Base-by-base conservation (phyloP, 2,797 vertebrate genomes). In the Epinephelus coioides region DNA sequence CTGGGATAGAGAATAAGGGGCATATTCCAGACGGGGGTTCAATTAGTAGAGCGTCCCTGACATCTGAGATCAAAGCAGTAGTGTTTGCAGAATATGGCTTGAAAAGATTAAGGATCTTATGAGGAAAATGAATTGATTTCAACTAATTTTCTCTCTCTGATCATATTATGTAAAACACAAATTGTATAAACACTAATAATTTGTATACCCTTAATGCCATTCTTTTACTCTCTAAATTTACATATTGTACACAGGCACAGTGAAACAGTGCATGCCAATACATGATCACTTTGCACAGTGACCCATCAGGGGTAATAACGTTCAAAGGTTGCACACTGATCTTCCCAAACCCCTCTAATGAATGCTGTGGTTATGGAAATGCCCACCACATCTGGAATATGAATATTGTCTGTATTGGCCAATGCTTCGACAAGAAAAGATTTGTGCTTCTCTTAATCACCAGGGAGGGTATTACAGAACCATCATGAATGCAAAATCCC, bases 371-470 rank as follows among this genome's bases (percentile, higher is more conserved):
- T 73, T 49, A 80, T 74, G 71, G 27, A 78, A 74, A 78, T 60
- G 51, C 25, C n/a, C 51, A 55, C 54, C 59, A 67, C 69, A 61
- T 61, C 65, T 47, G 61, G n/a, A 43, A 73, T 62, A n/a, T 55
- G 27, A 78, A 79, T 53, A 72, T 11, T 19, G 27, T 15, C 65
- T n/a, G 51, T 53, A 67, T 38, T 62, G 50, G 46, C 53, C 64
- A 30, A 54, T 3, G 44, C 56, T 70, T 78, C 5, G n/a, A 43
- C 62, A 49, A 44, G 56, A 61, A 38, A 69, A 50, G 76, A 87
- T 81, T 51, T 64, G 54, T 49, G 67, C 46, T 76, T 72, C 68
- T 81, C 61, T 77, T 83, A 84, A 81, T 78, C 79, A 73, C 72
- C 51, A 25, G 81, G 75, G 56, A 80, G 55, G 73, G 27, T 47